Conservation (phyloP, 2,113 vertebrate genomes). For the Dipodomys ordii region DNA sequence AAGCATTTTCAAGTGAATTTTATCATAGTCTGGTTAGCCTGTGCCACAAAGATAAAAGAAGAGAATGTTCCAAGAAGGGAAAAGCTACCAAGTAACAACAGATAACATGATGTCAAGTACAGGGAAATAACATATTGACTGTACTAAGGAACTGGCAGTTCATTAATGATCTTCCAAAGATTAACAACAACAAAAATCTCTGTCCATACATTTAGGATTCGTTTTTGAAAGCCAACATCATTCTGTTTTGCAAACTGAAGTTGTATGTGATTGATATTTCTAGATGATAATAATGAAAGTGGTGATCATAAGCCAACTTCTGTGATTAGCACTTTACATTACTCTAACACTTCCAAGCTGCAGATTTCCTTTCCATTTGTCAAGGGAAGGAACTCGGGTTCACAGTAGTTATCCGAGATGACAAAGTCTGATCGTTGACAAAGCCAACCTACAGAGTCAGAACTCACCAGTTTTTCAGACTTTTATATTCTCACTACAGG, state of each 20-base stretch:
- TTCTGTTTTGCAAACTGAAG: conserved; percentile 22
- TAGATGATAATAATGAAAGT: neutral
- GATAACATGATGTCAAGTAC: conserved; percentile 21
- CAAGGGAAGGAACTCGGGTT: neutral
- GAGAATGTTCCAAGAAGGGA: conserved; percentile 27
- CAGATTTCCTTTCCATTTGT: conserved; percentile 1
- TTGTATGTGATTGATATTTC: conserved; percentile 39
- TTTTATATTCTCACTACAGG: neutral
- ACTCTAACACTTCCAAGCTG: neutral
- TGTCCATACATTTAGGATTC: neutral
- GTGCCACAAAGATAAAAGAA: conserved; percentile 39
- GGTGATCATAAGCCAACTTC: neutral
- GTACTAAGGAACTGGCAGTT: conserved; percentile 7
- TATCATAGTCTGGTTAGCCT: conserved; percentile 22
- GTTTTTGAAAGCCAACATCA: neutral
- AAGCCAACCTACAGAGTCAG: neutral
- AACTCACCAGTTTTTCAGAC: neutral
- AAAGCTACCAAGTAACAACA: neutral
- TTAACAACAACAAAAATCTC: neutral
- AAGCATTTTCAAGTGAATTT: neutral
- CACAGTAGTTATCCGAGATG: neutral
- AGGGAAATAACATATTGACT: neutral
- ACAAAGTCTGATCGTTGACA: neutral
- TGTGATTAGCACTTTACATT: neutral
- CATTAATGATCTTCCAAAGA: conserved; percentile 2